Evolutionary conservation across 2,797 vertebrate species (phyloP), one percentile per base, ranked within the genome.

Genomic region (Chaenodraco wilsoni): DNA sequence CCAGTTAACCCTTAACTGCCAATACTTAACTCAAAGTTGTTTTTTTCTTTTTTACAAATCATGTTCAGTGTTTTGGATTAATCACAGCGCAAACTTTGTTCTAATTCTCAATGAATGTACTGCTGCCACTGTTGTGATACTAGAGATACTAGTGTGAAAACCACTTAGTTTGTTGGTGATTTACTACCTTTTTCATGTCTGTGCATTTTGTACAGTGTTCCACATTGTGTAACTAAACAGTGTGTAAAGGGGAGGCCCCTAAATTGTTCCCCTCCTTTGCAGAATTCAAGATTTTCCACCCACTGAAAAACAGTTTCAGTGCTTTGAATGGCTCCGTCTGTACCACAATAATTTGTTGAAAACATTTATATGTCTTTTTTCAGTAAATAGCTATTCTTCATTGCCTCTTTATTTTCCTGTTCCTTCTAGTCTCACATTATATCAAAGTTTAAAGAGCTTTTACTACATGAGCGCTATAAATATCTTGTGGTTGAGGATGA

Each of bases 221-320:
- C 46, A 52, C 45, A 45, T 14, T 51, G 40, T 48, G 10, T 69
- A 72, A 81, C 49, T 33, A 56, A 57, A 65, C 23, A 76, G 43
- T 48, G 70, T 61, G 13, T 54, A 3, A 72, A 82, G 93, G 94
- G 93, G 87, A 84, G 77, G 74, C 93, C 93, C 94, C 92, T 78
- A 57, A 45, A 70, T 84, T 88, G 92, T 74, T 89, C 90, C 93
- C 92, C 83, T 63, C 75, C 83, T 85, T 81, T 81, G 76, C 74
- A 92, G 67, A 86, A 69, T 73, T 84, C 12, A 83, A 87, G 79
- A 73, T 76, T 87, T 88, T 92, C 85, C 89, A 90, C 89, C 85
- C 77, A 91, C 80, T 65, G 68, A 79, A 69, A 85, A 17, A 45
- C 14, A 76, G 75, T 81, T 90, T 92, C 78, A 65, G 63, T 84